These are phyloP conservation scores for Bruchidius siliquastri DNA, from an alignment of 2,888 invertebrate species.

Conservation along the genomic window DNA sequence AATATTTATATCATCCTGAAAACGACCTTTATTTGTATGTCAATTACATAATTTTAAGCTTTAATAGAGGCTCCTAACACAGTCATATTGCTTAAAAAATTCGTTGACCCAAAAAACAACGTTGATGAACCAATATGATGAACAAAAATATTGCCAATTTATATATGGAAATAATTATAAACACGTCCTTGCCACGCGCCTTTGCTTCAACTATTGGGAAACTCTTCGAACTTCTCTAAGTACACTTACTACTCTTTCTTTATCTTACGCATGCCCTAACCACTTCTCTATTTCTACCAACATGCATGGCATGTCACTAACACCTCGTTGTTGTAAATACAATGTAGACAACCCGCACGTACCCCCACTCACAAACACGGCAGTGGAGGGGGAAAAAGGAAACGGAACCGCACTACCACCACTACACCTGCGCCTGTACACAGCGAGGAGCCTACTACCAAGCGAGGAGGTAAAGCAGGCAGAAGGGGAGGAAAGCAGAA, in stretches of 20 bases:
- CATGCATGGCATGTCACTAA: constrained; percentile 28
- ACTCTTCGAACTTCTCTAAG: neutral
- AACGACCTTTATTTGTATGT: too few relatives aligned
- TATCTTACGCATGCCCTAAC: neutral
- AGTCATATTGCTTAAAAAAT: too few relatives aligned
- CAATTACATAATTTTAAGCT: too few relatives aligned
- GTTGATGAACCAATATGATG: too few relatives aligned
- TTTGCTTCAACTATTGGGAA: too few relatives aligned
- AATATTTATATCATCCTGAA: too few relatives aligned
- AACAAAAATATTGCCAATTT: too few relatives aligned
- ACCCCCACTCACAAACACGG: neutral
- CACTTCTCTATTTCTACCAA: neutral
- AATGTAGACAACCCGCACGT: neutral
- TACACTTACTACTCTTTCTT: neutral
- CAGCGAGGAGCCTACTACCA: constrained; percentile 52
- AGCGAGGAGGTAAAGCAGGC: constrained; percentile 51
- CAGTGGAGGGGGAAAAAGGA: constrained; percentile 36
- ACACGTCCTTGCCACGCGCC: too few relatives aligned
- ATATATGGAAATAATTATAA: too few relatives aligned
- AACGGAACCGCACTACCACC: constrained; percentile 43
- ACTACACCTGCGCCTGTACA: constrained; percentile 61
- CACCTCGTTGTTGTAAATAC: constrained; percentile 24
- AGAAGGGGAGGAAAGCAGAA: constrained; percentile 40
- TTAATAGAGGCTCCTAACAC: too few relatives aligned
- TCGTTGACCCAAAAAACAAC: too few relatives aligned